Conservation (phyloP, 1,140 invertebrate species). For the Armadillidium nasatum region DNA sequence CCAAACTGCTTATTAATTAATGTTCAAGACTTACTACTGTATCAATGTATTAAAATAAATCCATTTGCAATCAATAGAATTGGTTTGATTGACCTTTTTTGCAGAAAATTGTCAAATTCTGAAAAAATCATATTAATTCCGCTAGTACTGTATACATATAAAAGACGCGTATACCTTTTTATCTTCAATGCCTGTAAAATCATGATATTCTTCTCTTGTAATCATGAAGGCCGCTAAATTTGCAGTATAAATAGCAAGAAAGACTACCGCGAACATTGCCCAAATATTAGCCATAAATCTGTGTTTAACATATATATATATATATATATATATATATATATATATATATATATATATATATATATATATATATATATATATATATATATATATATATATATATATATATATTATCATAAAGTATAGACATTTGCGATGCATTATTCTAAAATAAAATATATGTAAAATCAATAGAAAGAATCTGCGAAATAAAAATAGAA, state of each 20-base stretch:
- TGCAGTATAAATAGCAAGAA: slow-evolving; percentile 88
- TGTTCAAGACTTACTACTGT: no score
- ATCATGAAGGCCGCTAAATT: slow-evolving; percentile 99
- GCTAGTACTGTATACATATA: background rate
- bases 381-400: slow-evolving; percentile 15
- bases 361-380: slow-evolving; percentile 6
- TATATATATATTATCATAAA: background rate
- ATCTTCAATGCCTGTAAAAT: slow-evolving; percentile 89
- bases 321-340: background rate
- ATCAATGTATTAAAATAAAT: no score
- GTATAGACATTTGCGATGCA: no score
- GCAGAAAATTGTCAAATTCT: no score
- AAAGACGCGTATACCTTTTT: slow-evolving; percentile 48
- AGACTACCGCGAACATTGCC: slow-evolving; percentile 95
- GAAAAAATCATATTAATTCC: no score
- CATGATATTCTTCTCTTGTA: slow-evolving; percentile 92
- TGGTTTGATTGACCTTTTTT: no score
- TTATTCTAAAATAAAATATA: no score
- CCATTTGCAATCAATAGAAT: no score
- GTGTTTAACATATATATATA: slow-evolving; percentile 21
- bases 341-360: slow-evolving; percentile 13
- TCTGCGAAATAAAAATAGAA: no score
- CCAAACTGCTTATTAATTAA: no score
- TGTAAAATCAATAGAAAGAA: no score
- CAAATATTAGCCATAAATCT: slow-evolving; percentile 95